Conservation (phyloP, 1,140 invertebrate species). For the Neuroterus valhalla region DNA sequence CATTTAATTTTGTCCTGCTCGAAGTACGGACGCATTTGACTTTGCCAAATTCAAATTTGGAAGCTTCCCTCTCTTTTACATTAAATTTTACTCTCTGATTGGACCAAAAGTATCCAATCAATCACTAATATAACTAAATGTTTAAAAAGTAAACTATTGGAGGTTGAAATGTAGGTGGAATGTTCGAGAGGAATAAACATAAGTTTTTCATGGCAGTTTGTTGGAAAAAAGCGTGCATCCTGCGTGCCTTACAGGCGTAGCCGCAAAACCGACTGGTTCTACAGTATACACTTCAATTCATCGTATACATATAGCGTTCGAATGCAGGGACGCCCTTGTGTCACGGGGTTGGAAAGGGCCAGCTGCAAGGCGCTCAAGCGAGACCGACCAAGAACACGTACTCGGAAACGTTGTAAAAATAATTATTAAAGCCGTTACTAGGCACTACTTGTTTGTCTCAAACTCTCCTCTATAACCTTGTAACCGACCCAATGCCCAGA, state of each 20-base stretch:
- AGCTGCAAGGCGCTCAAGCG: constrained; percentile 74
- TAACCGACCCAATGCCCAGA: neutral
- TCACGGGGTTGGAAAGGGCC: constrained; percentile 70
- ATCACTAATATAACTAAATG: neutral
- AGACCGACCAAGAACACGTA: constrained; percentile 68
- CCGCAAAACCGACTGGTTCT: constrained; percentile 58
- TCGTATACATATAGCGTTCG: constrained; percentile 48
- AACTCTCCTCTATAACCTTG: constrained; percentile 18
- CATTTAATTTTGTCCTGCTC: too few species aligned
- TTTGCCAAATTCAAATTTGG: too few species aligned
- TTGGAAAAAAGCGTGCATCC: constrained; percentile 65
- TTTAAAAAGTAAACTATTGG: neutral
- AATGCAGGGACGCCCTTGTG: constrained; percentile 70
- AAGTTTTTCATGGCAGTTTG: constrained; percentile 43
- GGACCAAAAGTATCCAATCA: too few species aligned
- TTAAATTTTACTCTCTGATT: too few species aligned
- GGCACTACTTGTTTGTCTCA: constrained; percentile 43
- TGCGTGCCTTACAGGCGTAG: constrained; percentile 61
- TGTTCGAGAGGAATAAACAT: constrained; percentile 58
- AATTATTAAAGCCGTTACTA: constrained; percentile 74
- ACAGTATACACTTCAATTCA: constrained; percentile 31
- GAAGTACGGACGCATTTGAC: too few species aligned
- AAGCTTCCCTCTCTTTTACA: too few species aligned
- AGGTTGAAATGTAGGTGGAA: constrained; percentile 42
- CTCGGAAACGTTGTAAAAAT: constrained; percentile 76